Percentiles rank a stretch among this genome's conserved stretches.
Evolutionary conservation across 2,113 vertebrate genomes (phyloP).

Genomic region (Cyanistes caeruleus): DNA sequence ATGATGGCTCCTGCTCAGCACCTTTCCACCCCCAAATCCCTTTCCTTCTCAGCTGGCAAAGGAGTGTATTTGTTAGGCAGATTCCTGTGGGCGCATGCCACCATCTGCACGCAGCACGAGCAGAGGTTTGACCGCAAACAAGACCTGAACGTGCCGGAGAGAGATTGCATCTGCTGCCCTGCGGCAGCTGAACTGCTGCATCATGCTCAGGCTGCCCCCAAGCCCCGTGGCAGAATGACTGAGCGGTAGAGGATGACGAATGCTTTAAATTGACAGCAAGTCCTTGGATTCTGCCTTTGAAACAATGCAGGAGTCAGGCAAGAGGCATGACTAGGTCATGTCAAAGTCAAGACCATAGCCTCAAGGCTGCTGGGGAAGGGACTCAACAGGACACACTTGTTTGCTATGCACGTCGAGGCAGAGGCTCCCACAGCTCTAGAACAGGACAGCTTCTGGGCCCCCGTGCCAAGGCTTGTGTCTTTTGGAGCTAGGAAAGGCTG

Average conservation of each 20-base stretch:
- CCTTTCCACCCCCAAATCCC: not conserved
- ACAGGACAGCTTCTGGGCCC: not conserved
- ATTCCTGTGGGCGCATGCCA: constrained; percentile 13
- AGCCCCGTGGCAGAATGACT: not conserved
- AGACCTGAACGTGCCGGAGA: not conserved
- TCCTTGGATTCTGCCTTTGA: not conserved
- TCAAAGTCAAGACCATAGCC: not conserved
- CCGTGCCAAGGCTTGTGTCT: not conserved
- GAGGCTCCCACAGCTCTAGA: not conserved
- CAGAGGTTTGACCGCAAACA: constrained; percentile 25
- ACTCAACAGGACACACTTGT: not conserved
- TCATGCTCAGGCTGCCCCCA: not conserved
- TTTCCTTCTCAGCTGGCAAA: not conserved
- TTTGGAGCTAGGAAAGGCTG: not conserved
- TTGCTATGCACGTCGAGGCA: fast-evolving
- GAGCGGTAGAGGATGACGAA: not conserved
- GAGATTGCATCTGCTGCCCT: constrained; percentile 43
- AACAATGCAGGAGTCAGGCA: not conserved
- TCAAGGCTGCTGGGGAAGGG: not conserved
- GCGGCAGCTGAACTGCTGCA: constrained; percentile 15
- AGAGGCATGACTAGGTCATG: not conserved
- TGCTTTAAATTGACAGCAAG: not conserved
- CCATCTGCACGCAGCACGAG: not conserved
- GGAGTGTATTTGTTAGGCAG: not conserved
- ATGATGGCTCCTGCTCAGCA: not conserved